Percentiles rank a stretch among this genome's conserved stretches.
phyloP scores from a whole-genome alignment of 35 echinoderm and acorn worm genomes.

The Lytechinus pictus region DNA sequence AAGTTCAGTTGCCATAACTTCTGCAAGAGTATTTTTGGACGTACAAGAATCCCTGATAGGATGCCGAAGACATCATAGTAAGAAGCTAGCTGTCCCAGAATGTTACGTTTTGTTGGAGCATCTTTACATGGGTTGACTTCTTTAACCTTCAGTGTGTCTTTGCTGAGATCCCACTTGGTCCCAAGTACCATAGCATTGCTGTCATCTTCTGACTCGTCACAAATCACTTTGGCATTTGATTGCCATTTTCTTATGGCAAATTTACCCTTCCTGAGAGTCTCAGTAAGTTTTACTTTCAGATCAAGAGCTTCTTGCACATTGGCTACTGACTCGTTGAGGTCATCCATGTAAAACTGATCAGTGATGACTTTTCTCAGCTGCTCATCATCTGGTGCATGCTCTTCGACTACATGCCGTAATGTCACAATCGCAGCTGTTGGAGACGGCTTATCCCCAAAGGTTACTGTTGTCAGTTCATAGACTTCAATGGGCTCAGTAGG shows the following conservation, averaged over 20 bases:
- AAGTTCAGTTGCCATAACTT: no score
- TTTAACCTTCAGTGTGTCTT: no score
- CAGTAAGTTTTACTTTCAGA: conserved; percentile 33
- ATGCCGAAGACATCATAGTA: no score
- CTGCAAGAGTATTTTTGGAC: no score
- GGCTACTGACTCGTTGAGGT: conserved; percentile 39
- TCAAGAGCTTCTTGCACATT: not conserved
- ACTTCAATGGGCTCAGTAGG: conserved; percentile 46
- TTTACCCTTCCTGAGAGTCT: conserved; percentile 38
- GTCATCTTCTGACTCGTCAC: not conserved
- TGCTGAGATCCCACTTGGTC: no score
- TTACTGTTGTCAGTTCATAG: conserved; percentile 18
- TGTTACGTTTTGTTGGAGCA: no score
- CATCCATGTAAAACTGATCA: not conserved
- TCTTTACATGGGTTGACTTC: no score
- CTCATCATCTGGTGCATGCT: conserved; percentile 46
- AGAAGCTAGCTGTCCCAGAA: no score
- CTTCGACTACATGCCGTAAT: conserved; percentile 43
- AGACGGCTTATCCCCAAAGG: conserved; percentile 23
- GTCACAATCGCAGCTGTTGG: conserved; percentile 45
- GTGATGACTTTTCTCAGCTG: conserved; percentile 40
- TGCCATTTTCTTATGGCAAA: conserved; percentile 53
- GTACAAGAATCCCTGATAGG: no score
- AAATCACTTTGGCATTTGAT: conserved; percentile 22
- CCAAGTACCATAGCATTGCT: no score